A percentile compares a stretch with the other conserved stretches of the same genome.
Conservation (phyloP, 2,888 invertebrate species). For the Plebejus anna region DNA sequence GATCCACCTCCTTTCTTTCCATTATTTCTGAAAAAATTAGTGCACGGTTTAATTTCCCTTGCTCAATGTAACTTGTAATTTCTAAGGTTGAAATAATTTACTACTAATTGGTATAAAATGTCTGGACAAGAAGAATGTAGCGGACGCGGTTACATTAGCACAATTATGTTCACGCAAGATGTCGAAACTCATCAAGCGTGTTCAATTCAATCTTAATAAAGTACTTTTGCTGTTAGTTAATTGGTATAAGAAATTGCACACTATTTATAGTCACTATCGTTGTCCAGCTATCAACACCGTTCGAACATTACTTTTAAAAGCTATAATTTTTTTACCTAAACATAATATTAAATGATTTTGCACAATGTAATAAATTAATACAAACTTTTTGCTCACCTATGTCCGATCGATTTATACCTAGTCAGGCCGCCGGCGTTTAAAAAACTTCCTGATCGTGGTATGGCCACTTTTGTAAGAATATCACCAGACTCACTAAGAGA, state of each 20-base stretch:
- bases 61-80: constrained; percentile 10
- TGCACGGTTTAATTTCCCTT: constrained; percentile 16
- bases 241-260: background rate
- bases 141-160: constrained; percentile 64
- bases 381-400: constrained; percentile 71
- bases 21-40: constrained; percentile 74
- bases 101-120: constrained; percentile 26
- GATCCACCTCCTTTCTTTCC: constrained; percentile 86
- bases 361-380: background rate
- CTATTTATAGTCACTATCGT: background rate
- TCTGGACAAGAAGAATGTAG: constrained; percentile 60
- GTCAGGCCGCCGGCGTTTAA: constrained; percentile 89
- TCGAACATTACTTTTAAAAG: background rate
- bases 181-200: constrained; percentile 63
- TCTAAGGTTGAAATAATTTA: constrained; percentile 12
- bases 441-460: constrained; percentile 92
- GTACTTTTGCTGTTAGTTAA: constrained; percentile 47
- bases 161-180: constrained; percentile 65
- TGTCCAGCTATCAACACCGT: background rate
- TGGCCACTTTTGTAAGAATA: constrained; percentile 90
- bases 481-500: constrained; percentile 84
- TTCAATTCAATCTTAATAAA: constrained; percentile 54
- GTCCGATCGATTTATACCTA: constrained; percentile 85
- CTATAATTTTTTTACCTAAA: background rate
- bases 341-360: background rate